Conservation (phyloP, 2,797 vertebrate genomes). For the Aulostomus chinensis region DNA sequence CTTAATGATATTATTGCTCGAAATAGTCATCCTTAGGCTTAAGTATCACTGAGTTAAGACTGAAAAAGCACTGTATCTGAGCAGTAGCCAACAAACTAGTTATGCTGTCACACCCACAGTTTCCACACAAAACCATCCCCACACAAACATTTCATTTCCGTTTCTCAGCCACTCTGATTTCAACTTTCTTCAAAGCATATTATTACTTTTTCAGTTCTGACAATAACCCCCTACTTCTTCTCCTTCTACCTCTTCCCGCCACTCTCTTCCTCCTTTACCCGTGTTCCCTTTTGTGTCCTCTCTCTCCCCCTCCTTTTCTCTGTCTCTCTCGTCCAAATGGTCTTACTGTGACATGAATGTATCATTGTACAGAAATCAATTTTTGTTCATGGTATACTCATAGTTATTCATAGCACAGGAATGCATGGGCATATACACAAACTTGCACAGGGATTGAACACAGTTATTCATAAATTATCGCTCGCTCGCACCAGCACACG, state of each 20-base stretch:
- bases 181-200: conserved; percentile 47
- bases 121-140: conserved; percentile 15
- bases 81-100: conserved; percentile 26
- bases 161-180: conserved; percentile 58
- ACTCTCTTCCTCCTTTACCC: not conserved
- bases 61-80: not conserved
- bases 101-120: conserved; percentile 30
- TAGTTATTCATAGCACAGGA: not conserved
- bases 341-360: conserved; percentile 10
- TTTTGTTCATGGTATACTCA: not conserved
- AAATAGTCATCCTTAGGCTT: no score
- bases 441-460: not conserved
- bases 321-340: not conserved
- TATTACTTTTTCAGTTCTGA: conserved; percentile 64
- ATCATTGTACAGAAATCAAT: conserved; percentile 11
- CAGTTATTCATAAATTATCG: conserved; percentile 1
- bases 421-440: not conserved
- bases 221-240: conserved; percentile 45
- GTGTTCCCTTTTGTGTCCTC: conserved; percentile 9
- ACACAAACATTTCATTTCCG: conserved; percentile 59
- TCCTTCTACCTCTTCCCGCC: conserved; percentile 1
- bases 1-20: no score
- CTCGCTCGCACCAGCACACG: not conserved
- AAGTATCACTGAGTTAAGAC: no score
- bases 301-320: not conserved